These are phyloP conservation scores for Mugil cephalus DNA, from an alignment of 2,113 vertebrate genomes.

Conservation along the genomic window DNA sequence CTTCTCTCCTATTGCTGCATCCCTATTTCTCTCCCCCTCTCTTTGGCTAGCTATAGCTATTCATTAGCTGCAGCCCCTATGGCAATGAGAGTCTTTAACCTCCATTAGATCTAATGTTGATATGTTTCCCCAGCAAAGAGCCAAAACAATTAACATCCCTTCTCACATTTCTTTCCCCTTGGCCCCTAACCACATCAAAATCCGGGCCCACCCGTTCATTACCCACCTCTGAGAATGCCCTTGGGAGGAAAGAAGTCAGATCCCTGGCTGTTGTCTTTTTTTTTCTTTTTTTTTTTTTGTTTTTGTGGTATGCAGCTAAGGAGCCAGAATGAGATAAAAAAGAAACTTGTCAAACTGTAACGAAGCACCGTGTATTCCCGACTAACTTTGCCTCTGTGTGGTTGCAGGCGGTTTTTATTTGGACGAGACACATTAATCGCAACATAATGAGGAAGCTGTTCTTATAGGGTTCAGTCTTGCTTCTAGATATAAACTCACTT, in stretches of 20 bases:
- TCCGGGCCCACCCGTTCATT: conserved; percentile 83
- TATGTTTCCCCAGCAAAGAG: conserved; percentile 90
- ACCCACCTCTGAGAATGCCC: conserved; percentile 80
- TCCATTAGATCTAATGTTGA: conserved; percentile 89
- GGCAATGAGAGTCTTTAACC: conserved; percentile 82
- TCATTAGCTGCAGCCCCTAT: conserved; percentile 81
- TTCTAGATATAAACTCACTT: not conserved
- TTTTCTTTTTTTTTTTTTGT: conserved; percentile 62
- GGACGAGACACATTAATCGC: conserved; percentile 11
- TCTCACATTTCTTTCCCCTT: conserved; percentile 89
- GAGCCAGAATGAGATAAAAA: conserved; percentile 66
- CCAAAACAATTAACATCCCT: conserved; percentile 92
- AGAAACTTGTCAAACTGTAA: conserved; percentile 62
- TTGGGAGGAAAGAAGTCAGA: conserved; percentile 71
- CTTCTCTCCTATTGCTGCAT: conserved; percentile 29
- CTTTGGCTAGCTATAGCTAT: conserved; percentile 79
- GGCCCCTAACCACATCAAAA: conserved; percentile 88
- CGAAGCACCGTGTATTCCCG: conserved; percentile 30
- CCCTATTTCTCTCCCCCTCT: conserved; percentile 51
- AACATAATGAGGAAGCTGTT: conserved; percentile 23
- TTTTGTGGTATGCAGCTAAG: conserved; percentile 64
- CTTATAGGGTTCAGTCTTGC: conserved; percentile 4
- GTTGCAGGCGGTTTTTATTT: not conserved
- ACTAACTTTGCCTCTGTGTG: conserved; percentile 11
- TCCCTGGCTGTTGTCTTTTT: conserved; percentile 76